phyloP scores from a whole-genome alignment of 2,113 vertebrate genomes.

The Carlito syrichta region DNA sequence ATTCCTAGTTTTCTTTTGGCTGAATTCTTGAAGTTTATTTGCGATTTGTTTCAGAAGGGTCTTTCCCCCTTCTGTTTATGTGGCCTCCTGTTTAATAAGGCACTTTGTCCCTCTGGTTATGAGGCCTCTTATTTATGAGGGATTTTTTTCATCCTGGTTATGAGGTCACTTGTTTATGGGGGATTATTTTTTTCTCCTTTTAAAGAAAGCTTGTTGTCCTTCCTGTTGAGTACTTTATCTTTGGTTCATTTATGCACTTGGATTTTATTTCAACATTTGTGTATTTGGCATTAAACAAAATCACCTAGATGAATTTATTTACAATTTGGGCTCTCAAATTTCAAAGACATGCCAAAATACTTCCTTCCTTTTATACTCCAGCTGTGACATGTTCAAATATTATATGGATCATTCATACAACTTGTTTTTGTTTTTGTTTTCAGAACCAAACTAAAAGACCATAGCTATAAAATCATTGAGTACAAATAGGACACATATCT shows the following conservation, averaged over 20 bases:
- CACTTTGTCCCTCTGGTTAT: not conserved
- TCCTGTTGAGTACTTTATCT: not conserved
- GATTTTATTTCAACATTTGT: not conserved
- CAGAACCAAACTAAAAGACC: not conserved
- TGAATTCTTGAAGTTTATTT: not conserved
- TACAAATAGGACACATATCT: not conserved
- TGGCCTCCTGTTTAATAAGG: not conserved
- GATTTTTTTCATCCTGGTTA: not conserved
- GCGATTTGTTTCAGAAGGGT: not conserved
- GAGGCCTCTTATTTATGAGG: not conserved
- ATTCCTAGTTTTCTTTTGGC: not conserved
- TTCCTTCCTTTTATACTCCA: not conserved
- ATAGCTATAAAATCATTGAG: not conserved
- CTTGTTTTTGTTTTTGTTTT: not conserved
- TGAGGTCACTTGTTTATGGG: not conserved
- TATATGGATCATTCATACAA: not conserved
- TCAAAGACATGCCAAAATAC: not conserved
- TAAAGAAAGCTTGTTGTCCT: not conserved
- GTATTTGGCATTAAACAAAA: not conserved
- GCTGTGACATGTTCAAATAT: not conserved
- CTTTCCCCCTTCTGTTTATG: not conserved
- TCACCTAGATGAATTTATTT: not conserved
- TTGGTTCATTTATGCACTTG: not conserved
- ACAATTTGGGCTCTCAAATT: not conserved
- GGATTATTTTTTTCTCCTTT: not conserved